These are phyloP conservation scores for Mythimna ferrago DNA, from an alignment of 2,888 invertebrate genomes.

Conservation along the genomic window DNA sequence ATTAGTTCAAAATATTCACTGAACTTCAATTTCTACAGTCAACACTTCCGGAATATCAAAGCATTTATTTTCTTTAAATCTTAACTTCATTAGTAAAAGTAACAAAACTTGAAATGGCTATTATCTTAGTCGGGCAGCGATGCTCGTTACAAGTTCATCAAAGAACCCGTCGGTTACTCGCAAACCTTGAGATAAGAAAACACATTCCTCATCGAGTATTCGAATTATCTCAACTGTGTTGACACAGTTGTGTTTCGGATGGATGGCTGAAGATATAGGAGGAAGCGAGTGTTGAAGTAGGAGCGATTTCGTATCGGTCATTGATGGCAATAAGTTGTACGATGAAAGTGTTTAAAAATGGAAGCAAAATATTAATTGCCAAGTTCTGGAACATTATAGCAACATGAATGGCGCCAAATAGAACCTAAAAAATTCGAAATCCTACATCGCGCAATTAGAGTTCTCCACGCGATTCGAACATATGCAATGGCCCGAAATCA, in stretches of 20 bases:
- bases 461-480: too few relatives aligned
- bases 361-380: background rate
- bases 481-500: too few relatives aligned
- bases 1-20: background rate
- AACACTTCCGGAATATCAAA: conserved; percentile 42
- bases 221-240: conserved; percentile 87
- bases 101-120: conserved; percentile 68
- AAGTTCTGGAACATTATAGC: too few relatives aligned
- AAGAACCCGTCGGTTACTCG: conserved; percentile 78
- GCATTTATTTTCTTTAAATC: conserved; percentile 58
- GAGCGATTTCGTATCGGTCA: background rate
- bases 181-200: conserved; percentile 86
- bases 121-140: conserved; percentile 64
- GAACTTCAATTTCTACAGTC: background rate
- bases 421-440: too few relatives aligned
- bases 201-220: conserved; percentile 86
- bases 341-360: background rate
- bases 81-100: conserved; percentile 64
- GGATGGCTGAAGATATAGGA: conserved; percentile 58
- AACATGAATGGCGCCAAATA: too few relatives aligned
- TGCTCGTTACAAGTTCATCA: conserved; percentile 80
- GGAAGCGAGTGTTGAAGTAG: conserved; percentile 37
- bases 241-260: conserved; percentile 83
- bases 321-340: background rate
- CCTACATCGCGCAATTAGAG: too few relatives aligned